These are phyloP conservation scores for Gallinago paraguaiae DNA, from an alignment of 2,113 vertebrate species.

Conservation along the genomic window DNA sequence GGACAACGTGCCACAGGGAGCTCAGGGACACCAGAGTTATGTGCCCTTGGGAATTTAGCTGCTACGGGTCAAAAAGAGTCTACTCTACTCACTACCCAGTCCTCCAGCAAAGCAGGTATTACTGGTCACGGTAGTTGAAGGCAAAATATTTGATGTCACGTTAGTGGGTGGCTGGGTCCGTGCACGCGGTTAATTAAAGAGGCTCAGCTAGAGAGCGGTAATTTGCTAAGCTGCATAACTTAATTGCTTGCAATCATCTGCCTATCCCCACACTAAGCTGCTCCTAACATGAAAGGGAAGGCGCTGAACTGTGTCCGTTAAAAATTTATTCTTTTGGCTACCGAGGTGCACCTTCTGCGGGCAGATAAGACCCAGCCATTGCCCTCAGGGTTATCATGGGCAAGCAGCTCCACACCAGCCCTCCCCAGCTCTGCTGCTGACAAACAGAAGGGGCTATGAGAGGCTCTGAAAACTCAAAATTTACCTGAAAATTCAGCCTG, in stretches of 20 bases:
- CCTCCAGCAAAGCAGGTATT: not conserved
- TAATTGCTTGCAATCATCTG: not conserved
- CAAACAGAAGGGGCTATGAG: rapidly evolving
- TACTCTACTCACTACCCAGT: not conserved
- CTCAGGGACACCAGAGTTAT: rapidly evolving
- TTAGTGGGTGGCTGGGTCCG: not conserved
- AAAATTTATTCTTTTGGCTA: not conserved
- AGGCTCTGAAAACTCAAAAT: too few species aligned
- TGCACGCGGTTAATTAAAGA: not conserved
- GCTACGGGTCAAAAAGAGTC: not conserved
- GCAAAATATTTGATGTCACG: not conserved
- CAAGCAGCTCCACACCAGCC: not conserved
- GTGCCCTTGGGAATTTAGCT: too few species aligned
- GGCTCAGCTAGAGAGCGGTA: not conserved
- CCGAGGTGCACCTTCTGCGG: not conserved
- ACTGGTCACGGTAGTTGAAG: not conserved
- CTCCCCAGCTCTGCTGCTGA: not conserved
- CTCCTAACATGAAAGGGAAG: not conserved
- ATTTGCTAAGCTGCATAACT: not conserved
- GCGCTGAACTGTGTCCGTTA: not conserved
- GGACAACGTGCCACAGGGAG: rapidly evolving
- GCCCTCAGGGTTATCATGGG: not conserved
- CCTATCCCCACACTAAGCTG: not conserved
- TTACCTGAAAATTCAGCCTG: not conserved
- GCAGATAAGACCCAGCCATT: not conserved